Base-by-base conservation (phyloP, 23 tunicate species). In the Halocynthia aurantium region DNA sequence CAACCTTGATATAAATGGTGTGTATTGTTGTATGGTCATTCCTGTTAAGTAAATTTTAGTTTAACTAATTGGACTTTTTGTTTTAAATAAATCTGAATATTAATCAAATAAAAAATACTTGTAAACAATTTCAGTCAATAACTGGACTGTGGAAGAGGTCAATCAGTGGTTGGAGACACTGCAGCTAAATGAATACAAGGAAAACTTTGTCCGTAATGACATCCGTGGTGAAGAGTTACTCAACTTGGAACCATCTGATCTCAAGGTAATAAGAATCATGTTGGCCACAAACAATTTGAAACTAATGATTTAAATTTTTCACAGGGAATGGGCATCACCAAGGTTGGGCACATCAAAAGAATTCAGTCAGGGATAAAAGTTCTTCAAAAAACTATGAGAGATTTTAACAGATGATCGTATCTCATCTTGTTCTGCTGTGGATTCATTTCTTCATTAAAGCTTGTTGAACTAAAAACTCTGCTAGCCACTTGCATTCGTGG, bases 111-210 rank as follows among this genome's bases (percentile, higher is more conserved):
- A n/a, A n/a, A 13, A 13, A 1, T n/a, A 58, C 63, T 58, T 2
- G 62, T 10, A 13, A 58, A 15, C 63, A 58, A 58, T 76, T 61
- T 13, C 81, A 85, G 90, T 81, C 21, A 73, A 50, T 9, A 73
- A 54, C 55, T 85, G 90, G 90, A 72, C 69, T 12, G 13, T 77
- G 64, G 75, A 69, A 8, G 85, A 85, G 21, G 90, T 85, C 54
- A 73, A 81, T 17, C 71, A 15, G 54, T 85, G 90, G 90, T 72
- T 85, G 81, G 90, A 85, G 19, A n/a, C 69, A 12, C 17, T 69
- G 40, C 81, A 74, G 56, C 73, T 85, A 11, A 49, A 8, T 8
- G 84, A 80, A 70, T 85, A 81, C 65, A 71, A 60, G 67, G 90
- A 85, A 51, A 17, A 55, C 53, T 85, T 85, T 56, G 20, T 44